Base-by-base conservation (phyloP, 37 sponge, comb jelly and placozoan genomes). In the Halisarca cf. caerulea region DNA sequence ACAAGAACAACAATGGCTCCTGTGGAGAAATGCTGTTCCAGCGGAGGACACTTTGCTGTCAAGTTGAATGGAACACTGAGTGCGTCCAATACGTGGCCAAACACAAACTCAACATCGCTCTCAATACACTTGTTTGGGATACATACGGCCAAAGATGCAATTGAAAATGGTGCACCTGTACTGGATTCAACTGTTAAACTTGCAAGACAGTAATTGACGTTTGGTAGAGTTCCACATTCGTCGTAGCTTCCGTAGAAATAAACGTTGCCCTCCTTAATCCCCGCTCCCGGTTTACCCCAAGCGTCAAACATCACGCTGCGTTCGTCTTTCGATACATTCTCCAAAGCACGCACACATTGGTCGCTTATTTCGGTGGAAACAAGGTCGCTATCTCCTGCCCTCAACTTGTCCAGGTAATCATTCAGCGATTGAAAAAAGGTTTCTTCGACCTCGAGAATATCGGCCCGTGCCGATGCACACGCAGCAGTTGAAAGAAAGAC, bases 1-100 rank as follows among this genome's bases (percentile, higher is more conserved):
- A 84, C 25, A 3, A 93, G 74, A 90, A 93, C 87, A 0, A 87
- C 24, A 4, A 87, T 82, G 47, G 90, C 87, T 55, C 90, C 88
- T 0, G 82, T 44, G 24, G 43, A 81, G 47, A 68, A 86, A 1
- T 75, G 66, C 27, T 74, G n/a, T 17, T 36, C 44, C 7, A 44
- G 8, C 0, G 42, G 2, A 1, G 39, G 38, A 74, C 77, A 74
- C 18, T 1, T 3, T 0, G 23, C 24, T 3, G 45, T 23, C 21
- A 43, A 1, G 45, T 20, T 37, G 3, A 23, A 2, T 0, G 41
- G 9, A 20, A n/a, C 25, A 43, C 36, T 74, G 17, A 74, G 44
- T 11, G 0, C 2, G 14, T 1, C 21, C 21, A 74, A 3, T 11
- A 74, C 23, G 6, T 3, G 24, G 3, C 18, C 5, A 24, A 74